Conservation (phyloP, 2,888 invertebrate genomes). For the Ormyrus rosae region DNA sequence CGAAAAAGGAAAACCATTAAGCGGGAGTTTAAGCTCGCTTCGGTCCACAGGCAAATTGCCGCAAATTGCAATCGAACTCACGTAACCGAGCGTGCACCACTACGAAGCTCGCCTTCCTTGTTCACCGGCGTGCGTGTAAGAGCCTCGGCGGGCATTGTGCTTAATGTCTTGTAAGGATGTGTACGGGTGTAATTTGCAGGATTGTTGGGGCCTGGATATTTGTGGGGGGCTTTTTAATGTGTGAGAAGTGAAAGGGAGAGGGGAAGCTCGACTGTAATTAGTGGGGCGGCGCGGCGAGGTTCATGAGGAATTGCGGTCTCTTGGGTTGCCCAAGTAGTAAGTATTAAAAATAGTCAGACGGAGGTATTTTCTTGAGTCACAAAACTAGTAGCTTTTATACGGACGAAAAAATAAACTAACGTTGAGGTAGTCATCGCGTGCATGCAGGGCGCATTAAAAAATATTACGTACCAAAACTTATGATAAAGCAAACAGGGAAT, state of each 20-base stretch:
- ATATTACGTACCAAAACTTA: too few species aligned
- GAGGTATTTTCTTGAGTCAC: too few species aligned
- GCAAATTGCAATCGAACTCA: slow-evolving; percentile 10
- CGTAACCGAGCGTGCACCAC: neutral
- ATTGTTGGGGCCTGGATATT: neutral
- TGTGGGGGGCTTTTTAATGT: neutral
- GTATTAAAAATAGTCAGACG: too few species aligned
- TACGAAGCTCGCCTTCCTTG: neutral
- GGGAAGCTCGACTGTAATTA: neutral
- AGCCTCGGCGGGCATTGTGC: neutral
- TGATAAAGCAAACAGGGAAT: too few species aligned
- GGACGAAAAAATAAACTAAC: too few species aligned
- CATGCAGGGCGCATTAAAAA: too few species aligned
- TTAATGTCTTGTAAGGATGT: too few species aligned
- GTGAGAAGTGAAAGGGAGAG: neutral
- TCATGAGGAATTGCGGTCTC: too few species aligned
- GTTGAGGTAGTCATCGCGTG: too few species aligned
- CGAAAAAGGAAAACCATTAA: slow-evolving; percentile 33
- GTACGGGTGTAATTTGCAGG: neutral
- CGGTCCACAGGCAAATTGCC: slow-evolving; percentile 25
- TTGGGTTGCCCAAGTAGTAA: too few species aligned
- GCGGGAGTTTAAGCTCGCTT: slow-evolving; percentile 10
- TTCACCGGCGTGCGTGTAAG: neutral
- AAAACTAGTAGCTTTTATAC: too few species aligned
- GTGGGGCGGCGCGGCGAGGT: too few species aligned